Percentiles rank a stretch among this genome's conserved stretches.
These are phyloP conservation scores for Zygaena filipendulae DNA, from an alignment of 2,888 invertebrate genomes.

Conservation along the genomic window DNA sequence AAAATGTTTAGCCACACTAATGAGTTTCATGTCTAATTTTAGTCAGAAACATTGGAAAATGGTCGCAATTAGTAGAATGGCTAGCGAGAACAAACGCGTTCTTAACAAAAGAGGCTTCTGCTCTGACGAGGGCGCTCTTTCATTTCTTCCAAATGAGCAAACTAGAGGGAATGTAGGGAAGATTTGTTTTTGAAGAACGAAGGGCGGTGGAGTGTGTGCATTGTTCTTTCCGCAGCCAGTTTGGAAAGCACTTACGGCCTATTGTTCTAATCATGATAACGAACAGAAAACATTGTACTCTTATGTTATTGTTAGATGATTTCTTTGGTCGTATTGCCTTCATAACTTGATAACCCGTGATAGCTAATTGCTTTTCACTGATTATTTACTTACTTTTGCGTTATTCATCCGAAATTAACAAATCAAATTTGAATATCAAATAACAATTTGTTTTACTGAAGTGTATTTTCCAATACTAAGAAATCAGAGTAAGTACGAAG, in stretches of 20 bases:
- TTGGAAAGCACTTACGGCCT: conserved; percentile 54
- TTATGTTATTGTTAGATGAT: conserved; percentile 7
- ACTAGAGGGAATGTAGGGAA: conserved; percentile 53
- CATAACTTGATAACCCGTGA: too few relatives aligned
- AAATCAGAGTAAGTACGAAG: too few relatives aligned
- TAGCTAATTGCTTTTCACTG: too few relatives aligned
- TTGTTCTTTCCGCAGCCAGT: conserved; percentile 49
- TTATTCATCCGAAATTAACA: too few relatives aligned
- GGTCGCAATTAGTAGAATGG: conserved; percentile 66
- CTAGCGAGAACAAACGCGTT: conserved; percentile 60
- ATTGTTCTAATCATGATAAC: conserved; percentile 56
- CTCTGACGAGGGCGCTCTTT: conserved; percentile 45
- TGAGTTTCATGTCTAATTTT: too few relatives aligned
- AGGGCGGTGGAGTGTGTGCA: conserved; percentile 48
- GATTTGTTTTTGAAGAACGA: conserved; percentile 55
- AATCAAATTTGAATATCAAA: too few relatives aligned
- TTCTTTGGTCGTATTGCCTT: too few relatives aligned
- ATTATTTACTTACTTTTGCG: too few relatives aligned
- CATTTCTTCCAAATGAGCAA: conserved; percentile 68
- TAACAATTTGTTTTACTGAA: too few relatives aligned
- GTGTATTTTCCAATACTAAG: too few relatives aligned
- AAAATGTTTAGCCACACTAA: too few relatives aligned
- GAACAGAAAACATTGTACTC: conserved; percentile 21
- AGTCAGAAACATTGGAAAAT: conserved; percentile 57
- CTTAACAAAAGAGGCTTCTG: conserved; percentile 53